These are phyloP conservation scores for Chloroceryle inda DNA, from an alignment of 2,797 vertebrate genomes.

Conservation along the genomic window DNA sequence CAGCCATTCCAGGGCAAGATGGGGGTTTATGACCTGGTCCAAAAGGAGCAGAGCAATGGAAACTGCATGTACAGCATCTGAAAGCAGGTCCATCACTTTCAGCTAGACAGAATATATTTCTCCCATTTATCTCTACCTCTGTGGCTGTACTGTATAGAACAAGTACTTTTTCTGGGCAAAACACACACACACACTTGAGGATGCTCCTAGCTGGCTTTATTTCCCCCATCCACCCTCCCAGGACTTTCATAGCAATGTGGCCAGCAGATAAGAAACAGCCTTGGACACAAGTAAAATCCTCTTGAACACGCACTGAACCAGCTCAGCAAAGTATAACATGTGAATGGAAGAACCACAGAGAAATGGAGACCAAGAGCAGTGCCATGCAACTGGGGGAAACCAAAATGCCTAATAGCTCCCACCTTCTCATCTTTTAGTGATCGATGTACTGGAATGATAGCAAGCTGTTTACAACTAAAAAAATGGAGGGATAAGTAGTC, in stretches of 20 bases:
- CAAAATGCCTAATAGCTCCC: not conserved
- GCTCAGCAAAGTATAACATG: not conserved
- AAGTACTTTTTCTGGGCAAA: not conserved
- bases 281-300: not conserved
- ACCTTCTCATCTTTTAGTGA: not conserved
- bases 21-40: not conserved
- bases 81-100: not conserved
- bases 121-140: not conserved
- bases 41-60: not conserved
- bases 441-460: rapidly evolving
- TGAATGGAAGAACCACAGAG: not conserved
- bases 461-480: not conserved
- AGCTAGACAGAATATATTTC: not conserved
- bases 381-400: not conserved
- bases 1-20: not conserved
- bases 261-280: not conserved
- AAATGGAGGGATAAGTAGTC: not conserved
- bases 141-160: not conserved
- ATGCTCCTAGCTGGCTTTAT: not conserved
- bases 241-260: not conserved
- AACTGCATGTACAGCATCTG: not conserved
- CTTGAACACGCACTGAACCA: not conserved
- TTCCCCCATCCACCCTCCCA: rapidly evolving
- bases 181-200: not conserved
- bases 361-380: not conserved